Percentiles rank a stretch among this genome's conserved stretches.
Conservation (phyloP, 2,113 vertebrate genomes). For the Lonchura striata region DNA sequence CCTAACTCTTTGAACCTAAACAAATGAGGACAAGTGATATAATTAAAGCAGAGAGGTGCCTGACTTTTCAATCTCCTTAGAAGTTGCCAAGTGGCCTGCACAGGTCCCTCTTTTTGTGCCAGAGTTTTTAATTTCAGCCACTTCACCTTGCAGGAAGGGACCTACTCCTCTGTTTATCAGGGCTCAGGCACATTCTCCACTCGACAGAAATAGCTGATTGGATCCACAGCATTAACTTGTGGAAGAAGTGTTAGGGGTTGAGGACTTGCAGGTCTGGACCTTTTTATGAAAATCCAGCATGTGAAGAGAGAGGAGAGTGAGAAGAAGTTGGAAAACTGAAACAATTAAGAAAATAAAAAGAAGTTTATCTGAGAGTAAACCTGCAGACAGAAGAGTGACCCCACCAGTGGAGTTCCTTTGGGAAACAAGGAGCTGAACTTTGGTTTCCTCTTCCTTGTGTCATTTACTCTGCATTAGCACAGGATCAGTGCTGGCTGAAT, state of each 20-base stretch:
- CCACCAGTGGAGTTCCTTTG: not conserved
- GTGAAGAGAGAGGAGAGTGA: not conserved
- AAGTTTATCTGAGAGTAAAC: not conserved
- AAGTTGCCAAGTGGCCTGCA: not conserved
- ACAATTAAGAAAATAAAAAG: not conserved
- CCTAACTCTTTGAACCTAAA: not conserved
- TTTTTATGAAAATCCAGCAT: not conserved
- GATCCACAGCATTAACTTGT: not conserved
- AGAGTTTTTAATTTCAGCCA: not conserved
- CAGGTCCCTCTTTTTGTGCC: not conserved
- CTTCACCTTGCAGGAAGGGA: not conserved
- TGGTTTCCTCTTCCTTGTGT: not conserved
- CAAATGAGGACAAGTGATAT: not conserved
- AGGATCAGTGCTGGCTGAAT: too few species aligned
- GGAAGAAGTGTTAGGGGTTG: not conserved
- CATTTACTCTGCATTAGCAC: not conserved
- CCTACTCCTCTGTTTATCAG: not conserved
- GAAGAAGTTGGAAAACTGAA: not conserved
- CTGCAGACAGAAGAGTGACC: not conserved
- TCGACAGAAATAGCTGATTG: not conserved
- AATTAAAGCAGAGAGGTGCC: not conserved
- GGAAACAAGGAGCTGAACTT: not conserved
- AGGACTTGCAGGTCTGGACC: not conserved
- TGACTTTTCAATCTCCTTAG: not conserved
- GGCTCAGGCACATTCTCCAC: not conserved